Base-by-base conservation (phyloP, 2,113 vertebrate species). In the Puma concolor region DNA sequence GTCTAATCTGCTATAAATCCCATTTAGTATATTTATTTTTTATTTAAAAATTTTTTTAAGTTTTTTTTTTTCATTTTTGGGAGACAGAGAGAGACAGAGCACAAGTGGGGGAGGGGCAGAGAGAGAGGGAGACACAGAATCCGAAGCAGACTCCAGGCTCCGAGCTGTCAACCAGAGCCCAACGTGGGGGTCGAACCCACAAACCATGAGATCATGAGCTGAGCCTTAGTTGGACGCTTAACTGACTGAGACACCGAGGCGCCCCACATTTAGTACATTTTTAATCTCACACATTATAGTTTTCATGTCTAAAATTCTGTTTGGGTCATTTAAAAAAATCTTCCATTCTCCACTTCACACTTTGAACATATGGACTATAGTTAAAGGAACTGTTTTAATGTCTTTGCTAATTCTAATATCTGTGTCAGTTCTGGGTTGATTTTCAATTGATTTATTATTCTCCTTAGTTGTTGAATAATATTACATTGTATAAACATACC, bases 381-480 rank as follows among this genome's bases (percentile, higher is more conserved):
- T 81, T 63, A 82, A 93, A 88, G 57, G 36, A 84, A 74, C 17
- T 74, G 5, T 29, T 88, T 91, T 84, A 63, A 44, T 74, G 6
- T 91, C 25, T 91, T 93, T 77, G 36, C 19, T 76, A 63, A 93
- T 95, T 66, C 27, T 66, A 44, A 87, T 77, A 72, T 72, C n/a
- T 79, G 8, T 88, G 52, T 79, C 69, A 94, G 36, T 85, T 96
- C 31, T 88, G 5, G 1, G 15, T 54, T 96, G 64, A 31, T 60
- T 85, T 92, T 88, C 27, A 96, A 50, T 36, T 88, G 36, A 48
- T 87, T 81, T 90, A 44, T 86, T 87, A 90, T 91, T n/a, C 21
- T 71, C 12, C n/a, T 83, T 84, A 57, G 52, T 41, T 5, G 69
- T 5, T 81, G 31, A 90, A 60, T 52, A 90, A 86, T 66, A 88